Conservation (phyloP, 2,888 invertebrate genomes). For the Drosophila dives region DNA sequence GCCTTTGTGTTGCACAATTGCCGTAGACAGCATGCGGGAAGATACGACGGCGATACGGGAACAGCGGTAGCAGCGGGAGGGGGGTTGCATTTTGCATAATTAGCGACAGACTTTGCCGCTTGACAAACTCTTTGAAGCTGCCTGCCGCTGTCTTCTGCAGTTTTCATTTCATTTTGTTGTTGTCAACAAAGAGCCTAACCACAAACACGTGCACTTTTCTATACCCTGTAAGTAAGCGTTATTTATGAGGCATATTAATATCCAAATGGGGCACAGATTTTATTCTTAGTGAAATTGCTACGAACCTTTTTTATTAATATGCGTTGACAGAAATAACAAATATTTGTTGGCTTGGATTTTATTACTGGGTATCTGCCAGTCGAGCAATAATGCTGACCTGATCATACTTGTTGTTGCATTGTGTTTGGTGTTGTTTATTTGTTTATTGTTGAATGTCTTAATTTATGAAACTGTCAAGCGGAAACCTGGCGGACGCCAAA, state of each 20-base stretch:
- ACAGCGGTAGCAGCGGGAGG: not conserved
- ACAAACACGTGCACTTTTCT: constrained; percentile 67
- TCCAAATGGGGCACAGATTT: too few species aligned
- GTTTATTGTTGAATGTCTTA: constrained; percentile 79
- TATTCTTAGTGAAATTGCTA: too few species aligned
- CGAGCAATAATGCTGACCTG: not conserved
- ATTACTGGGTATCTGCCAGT: constrained; percentile 15
- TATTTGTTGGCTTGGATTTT: not conserved
- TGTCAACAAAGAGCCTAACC: constrained; percentile 41
- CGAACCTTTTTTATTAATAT: not conserved
- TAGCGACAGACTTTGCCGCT: constrained; percentile 80
- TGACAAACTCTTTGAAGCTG: constrained; percentile 81
- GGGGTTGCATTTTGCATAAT: constrained; percentile 64
- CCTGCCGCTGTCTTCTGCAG: constrained; percentile 40
- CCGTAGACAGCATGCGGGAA: constrained; percentile 71
- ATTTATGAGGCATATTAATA: not conserved
- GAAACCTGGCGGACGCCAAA: constrained; percentile 41
- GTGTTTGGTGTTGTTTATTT: constrained; percentile 60
- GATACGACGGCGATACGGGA: constrained; percentile 8
- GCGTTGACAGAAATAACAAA: not conserved
- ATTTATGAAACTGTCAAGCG: constrained; percentile 76
- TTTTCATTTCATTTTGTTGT: constrained; percentile 3
- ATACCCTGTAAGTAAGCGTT: constrained; percentile 11
- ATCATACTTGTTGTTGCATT: constrained; percentile 39
- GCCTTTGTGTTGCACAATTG: constrained; percentile 72